Evolutionary conservation across 2,888 invertebrate genomes (phyloP).

Genomic region (Nematopogon swammerdamellus): DNA sequence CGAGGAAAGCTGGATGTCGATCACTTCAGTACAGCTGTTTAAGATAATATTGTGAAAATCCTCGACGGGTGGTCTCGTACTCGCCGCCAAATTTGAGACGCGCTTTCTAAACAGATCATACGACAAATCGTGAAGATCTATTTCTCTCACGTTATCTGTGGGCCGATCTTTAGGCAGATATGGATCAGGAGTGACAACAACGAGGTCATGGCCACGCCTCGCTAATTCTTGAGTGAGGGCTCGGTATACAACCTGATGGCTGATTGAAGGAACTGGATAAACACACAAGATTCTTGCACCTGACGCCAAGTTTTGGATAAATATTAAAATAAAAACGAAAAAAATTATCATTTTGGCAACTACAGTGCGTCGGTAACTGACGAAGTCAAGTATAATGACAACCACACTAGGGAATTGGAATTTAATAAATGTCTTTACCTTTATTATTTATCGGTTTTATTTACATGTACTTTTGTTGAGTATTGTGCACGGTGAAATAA

Average conservation of each 20-base stretch:
- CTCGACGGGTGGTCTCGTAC: not conserved
- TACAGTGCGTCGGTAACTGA: no score
- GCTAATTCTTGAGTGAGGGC: conserved; percentile 6
- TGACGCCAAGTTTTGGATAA: no score
- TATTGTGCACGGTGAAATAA: no score
- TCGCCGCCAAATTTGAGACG: not conserved
- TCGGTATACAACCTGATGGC: conserved; percentile 9
- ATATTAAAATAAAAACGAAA: no score
- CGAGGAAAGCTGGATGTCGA: not conserved
- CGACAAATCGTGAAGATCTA: not conserved
- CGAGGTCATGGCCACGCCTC: conserved; percentile 7
- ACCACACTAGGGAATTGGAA: no score
- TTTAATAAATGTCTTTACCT: no score
- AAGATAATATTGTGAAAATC: not conserved
- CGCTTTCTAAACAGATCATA: no score
- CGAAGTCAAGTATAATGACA: no score
- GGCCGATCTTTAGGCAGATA: conserved; percentile 2
- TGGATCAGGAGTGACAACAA: conserved; percentile 8
- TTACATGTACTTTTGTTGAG: no score
- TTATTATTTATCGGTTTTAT: no score
- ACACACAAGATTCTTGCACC: conserved; percentile 8
- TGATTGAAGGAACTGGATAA: conserved; percentile 7
- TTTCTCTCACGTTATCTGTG: not conserved
- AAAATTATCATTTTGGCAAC: no score
- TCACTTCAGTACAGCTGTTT: no score